Evolutionary conservation across 2,888 invertebrate species (phyloP), one percentile per base, ranked within the genome.

Genomic region (Hypselothyrea guttata): DNA sequence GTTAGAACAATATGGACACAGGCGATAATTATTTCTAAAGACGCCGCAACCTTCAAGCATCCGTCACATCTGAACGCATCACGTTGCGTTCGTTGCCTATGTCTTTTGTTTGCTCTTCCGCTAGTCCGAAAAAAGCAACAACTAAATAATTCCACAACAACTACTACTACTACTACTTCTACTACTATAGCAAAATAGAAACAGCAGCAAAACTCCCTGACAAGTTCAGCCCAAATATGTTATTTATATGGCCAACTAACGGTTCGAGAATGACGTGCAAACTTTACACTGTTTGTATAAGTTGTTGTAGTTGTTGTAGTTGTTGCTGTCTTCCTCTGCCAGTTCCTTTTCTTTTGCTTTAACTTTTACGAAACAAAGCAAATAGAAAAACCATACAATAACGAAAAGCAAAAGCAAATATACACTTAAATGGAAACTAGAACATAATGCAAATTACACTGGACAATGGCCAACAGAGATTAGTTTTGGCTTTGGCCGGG

Each of bases 1-100:
- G 84, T 76, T 81, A 81, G 79, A 81, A 85, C 79, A 85, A 85
- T 81, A 81, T 85, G 84, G 84, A 73, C 83, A 83, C 45, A 62
- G 77, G 74, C 74, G 84, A 84, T 81, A 81, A 81, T 85, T 81
- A 85, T 70, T 73, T 69, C 74, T 53, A 62, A 73, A 69, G 73
- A 69, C 69, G 69, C 69, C 69, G 69, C 73, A 72, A 68, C 61
- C 52, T 61, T 28, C 15, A 30, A 52, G 49, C 62, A 59, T 47
- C 59, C 56, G 72, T 49, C 56, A 37, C 37, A 22, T 18, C 28
- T 16, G 27, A 16, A 30, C 16, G 46, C 13, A 16, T 15, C 30
- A 11, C 31, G 8, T 37, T 37, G 37, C 22, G 71, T 71, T 75
- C 54, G 71, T 68, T 75, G 67, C 61, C 44, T 61, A 61, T 67